Evolutionary conservation across 2,888 invertebrate genomes (phyloP), one percentile per base, ranked within the genome.

Genomic region (Therioaphis trifolii): DNA sequence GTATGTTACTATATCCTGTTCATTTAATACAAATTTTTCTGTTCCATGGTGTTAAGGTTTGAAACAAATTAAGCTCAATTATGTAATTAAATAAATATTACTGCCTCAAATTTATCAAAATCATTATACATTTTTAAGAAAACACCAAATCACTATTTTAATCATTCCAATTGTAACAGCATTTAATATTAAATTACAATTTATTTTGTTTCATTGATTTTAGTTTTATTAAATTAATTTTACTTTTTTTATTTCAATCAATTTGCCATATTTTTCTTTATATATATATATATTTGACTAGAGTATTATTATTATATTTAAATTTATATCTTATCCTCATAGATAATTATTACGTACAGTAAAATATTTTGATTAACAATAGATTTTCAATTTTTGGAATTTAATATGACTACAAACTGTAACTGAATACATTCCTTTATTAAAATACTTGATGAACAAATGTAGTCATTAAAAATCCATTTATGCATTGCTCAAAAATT

Each of bases 61-160:
- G 52, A 78, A 79, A 29, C 27, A 27, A 79, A 69, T 27, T n/a
- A 52, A 79, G 78, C 78, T 79, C 78, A 79, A 79, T 66, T 69
- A 27, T 79, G n/a, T 69, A 43, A 49, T 69, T 55, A 69, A 55
- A n/a, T 69, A 7, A 68, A 68, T 78, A 79, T 79, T 69, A 79
- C 68, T 79, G 68, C 78, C 68, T 24, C 14, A 68, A 40, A 27
- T 69, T 52, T 79, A 69, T 79, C 35, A 79, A 69, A 55, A 55
- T 52, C 24, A 15, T 4, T 35, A 4, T 78, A 68, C 3, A 55
- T 55, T 78, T 79, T 55, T 69, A 69, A 79, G 27, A 40, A 43
- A 68, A 43, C 43, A 43, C 52, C 68, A 66, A 66, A 18, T 24
- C 11, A 69, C 55, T 11, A 55, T 55, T 69, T 69, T 69, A 55